Evolutionary conservation across 2,888 invertebrate species (phyloP).

Genomic region (Parthenolecanium corni): DNA sequence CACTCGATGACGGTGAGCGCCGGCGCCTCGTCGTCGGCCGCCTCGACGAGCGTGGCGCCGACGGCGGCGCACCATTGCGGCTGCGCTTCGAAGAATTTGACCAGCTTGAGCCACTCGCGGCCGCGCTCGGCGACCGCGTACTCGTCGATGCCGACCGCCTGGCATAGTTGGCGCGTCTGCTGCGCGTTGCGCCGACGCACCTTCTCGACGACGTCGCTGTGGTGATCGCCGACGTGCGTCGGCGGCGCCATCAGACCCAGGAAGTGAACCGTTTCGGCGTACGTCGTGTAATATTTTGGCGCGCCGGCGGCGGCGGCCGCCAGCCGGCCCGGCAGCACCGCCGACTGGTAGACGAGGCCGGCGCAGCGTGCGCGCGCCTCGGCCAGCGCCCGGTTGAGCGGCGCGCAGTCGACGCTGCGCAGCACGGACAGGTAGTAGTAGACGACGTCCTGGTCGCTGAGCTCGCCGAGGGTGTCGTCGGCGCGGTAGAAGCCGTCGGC

Average conservation of each 20-base stretch:
- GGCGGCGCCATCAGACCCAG: background rate
- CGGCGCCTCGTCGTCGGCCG: background rate
- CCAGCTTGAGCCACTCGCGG: background rate
- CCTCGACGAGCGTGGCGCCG: background rate
- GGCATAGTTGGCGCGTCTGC: background rate
- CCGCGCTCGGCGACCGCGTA: background rate
- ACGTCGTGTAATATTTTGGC: background rate
- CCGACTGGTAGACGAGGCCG: background rate
- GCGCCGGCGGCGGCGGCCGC: background rate
- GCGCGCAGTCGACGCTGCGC: background rate
- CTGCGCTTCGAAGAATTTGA: background rate
- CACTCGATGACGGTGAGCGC: background rate
- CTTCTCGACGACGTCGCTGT: background rate
- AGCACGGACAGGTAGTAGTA: background rate
- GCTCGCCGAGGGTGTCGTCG: background rate
- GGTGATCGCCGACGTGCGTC: background rate
- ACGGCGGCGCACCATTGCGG: background rate
- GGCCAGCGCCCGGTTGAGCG: background rate
- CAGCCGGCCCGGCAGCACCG: background rate
- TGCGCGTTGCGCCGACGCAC: background rate
- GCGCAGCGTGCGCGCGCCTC: background rate
- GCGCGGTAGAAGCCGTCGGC: background rate
- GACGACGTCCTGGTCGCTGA: background rate
- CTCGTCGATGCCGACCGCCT: background rate
- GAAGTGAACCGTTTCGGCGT: background rate